These are phyloP conservation scores for Nyctereutes procyonoides DNA, from an alignment of 2,113 vertebrate genomes.

Conservation along the genomic window DNA sequence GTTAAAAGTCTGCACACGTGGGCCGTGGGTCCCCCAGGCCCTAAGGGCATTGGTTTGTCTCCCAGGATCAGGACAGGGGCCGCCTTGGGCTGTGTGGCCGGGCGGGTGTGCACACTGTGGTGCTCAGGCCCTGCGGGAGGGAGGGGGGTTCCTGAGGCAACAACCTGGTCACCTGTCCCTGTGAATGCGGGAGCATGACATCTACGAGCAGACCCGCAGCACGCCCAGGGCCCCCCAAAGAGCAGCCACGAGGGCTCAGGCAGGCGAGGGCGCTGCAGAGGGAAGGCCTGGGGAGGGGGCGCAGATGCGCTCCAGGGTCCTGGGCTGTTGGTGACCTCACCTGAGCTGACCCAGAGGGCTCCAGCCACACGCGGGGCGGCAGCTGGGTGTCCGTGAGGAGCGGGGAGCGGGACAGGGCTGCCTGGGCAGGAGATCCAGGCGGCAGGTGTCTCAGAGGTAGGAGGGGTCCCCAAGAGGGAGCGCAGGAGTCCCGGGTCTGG, in stretches of 20 bases:
- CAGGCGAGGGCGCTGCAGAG: neutral
- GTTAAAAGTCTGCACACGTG: neutral
- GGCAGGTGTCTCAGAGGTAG: neutral
- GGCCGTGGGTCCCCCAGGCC: neutral
- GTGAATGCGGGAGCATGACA: neutral
- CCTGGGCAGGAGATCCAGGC: neutral
- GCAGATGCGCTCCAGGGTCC: neutral
- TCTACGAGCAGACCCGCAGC: neutral
- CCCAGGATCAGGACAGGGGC: neutral
- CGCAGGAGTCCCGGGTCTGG: neutral
- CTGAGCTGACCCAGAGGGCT: neutral
- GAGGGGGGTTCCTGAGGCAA: neutral
- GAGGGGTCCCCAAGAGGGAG: neutral
- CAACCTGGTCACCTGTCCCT: neutral
- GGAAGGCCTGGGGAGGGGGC: neutral
- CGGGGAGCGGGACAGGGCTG: neutral
- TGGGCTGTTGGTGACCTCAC: neutral
- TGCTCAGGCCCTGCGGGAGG: neutral
- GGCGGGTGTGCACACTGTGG: neutral
- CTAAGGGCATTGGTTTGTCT: neutral
- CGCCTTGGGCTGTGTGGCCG: neutral
- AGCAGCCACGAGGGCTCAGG: accelerated
- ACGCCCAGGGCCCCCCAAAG: neutral
- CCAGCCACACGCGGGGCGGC: neutral
- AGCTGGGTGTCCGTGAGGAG: neutral